phyloP scores from a whole-genome alignment of 2,113 vertebrate genomes.

The Pituophis catenifer region DNA sequence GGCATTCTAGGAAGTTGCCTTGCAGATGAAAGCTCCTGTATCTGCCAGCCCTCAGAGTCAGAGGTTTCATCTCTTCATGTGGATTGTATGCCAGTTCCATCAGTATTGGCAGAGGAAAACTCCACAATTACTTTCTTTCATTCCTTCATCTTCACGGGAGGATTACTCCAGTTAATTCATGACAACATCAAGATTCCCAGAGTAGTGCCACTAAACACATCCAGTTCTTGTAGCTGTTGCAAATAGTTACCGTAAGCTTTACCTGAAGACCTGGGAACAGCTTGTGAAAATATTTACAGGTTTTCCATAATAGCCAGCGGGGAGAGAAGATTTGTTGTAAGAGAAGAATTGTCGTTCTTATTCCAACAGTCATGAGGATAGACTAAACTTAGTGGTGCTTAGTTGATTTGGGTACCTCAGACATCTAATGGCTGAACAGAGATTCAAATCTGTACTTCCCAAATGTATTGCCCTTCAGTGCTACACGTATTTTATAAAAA shows the following conservation, averaged over 20 bases:
- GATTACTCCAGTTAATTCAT: background rate
- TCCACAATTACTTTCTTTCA: background rate
- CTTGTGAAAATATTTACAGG: background rate
- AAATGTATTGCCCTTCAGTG: background rate
- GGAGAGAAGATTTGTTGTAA: background rate
- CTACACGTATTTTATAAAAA: constrained; percentile 5
- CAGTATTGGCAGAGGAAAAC: background rate
- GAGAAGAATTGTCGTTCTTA: background rate
- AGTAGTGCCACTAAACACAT: background rate
- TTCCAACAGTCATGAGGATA: too few species aligned
- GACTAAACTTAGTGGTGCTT: background rate
- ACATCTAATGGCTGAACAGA: background rate
- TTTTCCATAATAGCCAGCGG: background rate
- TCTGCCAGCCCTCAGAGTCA: background rate
- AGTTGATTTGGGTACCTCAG: background rate
- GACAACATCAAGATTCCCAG: background rate
- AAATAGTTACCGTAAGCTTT: background rate
- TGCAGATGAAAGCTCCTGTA: background rate
- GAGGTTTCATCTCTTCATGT: background rate
- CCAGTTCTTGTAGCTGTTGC: background rate
- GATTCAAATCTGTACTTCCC: background rate
- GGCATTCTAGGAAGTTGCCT: background rate
- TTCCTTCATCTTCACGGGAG: background rate
- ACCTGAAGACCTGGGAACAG: background rate
- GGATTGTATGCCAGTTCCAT: background rate